Conservation (phyloP, 2,113 vertebrate species). For the Hyaena hyaena region DNA sequence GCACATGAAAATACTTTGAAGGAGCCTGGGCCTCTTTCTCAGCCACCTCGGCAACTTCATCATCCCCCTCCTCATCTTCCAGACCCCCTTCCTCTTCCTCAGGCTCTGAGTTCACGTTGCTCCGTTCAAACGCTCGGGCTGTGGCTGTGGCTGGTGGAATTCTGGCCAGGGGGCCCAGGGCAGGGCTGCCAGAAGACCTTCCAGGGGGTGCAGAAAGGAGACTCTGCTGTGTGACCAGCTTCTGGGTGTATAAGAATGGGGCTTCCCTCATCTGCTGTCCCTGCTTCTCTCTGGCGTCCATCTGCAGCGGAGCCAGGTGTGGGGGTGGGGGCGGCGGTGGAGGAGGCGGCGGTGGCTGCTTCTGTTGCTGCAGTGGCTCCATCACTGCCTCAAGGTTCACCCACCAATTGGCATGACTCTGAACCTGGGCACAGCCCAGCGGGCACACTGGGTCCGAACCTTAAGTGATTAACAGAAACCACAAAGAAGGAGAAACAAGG, state of each 20-base stretch:
- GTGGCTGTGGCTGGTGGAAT: conserved; percentile 79
- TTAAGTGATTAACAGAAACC: conserved; percentile 62
- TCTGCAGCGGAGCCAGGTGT: conserved; percentile 88
- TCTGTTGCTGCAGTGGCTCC: conserved; percentile 95
- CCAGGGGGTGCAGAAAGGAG: conserved; percentile 88
- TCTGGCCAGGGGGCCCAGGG: conserved; percentile 84
- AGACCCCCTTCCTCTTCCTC: conserved; percentile 90
- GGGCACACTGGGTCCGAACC: conserved; percentile 58
- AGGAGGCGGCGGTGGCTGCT: conserved; percentile 91
- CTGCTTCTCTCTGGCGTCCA: conserved; percentile 91
- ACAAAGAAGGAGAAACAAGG: conserved; percentile 21
- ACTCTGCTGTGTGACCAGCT: conserved; percentile 90
- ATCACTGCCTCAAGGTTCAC: conserved; percentile 93
- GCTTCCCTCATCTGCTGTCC: conserved; percentile 91
- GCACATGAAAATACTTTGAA: conserved; percentile 90
- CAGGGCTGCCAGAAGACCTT: conserved; percentile 81
- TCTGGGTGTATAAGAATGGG: conserved; percentile 92
- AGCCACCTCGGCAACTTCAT: conserved; percentile 78
- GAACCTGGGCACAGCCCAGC: conserved; percentile 81
- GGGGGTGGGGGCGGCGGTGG: conserved; percentile 87
- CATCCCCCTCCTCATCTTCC: conserved; percentile 86
- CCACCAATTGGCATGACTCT: conserved; percentile 88
- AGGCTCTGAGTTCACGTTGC: conserved; percentile 89
- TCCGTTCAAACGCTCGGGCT: conserved; percentile 80
- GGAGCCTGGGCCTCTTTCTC: conserved; percentile 82